phyloP scores from a whole-genome alignment of 2,888 invertebrate species.

The Megastigmus dorsalis region DNA sequence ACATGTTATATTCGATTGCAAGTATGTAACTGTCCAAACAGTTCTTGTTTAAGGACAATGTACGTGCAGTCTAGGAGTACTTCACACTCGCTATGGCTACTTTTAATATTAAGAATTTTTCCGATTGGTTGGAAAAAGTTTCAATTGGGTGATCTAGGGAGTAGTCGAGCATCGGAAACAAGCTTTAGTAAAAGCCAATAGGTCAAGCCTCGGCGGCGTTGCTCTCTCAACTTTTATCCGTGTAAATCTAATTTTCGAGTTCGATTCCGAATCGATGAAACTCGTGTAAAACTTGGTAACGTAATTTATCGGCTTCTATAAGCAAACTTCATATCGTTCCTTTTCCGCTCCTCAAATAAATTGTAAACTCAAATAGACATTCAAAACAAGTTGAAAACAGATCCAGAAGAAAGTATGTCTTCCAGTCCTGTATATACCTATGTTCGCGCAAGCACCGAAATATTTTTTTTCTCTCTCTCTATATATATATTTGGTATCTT shows the following conservation, averaged over 20 bases:
- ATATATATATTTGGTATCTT: too few species aligned
- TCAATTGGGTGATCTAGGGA: slow-evolving; percentile 14
- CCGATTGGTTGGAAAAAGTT: slow-evolving; percentile 17
- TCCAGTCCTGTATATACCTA: not conserved
- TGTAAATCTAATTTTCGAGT: slow-evolving; percentile 52
- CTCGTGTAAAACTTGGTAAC: slow-evolving; percentile 48
- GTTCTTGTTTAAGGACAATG: too few species aligned
- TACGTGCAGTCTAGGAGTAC: too few species aligned
- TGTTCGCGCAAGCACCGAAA: not conserved
- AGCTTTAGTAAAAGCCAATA: slow-evolving; percentile 46
- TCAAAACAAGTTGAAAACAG: slow-evolving; percentile 18
- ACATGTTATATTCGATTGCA: too few species aligned
- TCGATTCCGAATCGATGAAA: slow-evolving; percentile 50
- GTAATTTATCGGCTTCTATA: slow-evolving; percentile 36
- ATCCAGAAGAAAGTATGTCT: not conserved
- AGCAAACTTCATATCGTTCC: slow-evolving; percentile 36
- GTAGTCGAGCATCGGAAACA: slow-evolving; percentile 12
- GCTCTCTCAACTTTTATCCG: slow-evolving; percentile 30
- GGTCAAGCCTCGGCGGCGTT: slow-evolving; percentile 39
- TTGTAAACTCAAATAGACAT: slow-evolving; percentile 33
- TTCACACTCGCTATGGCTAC: not conserved
- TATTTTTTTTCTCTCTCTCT: too few species aligned
- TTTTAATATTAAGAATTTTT: slow-evolving; percentile 16
- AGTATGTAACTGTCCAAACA: too few species aligned
- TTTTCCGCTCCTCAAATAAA: slow-evolving; percentile 17